Base-by-base conservation (phyloP, 2,888 invertebrate genomes). In the Aleiodes leptofemur region DNA sequence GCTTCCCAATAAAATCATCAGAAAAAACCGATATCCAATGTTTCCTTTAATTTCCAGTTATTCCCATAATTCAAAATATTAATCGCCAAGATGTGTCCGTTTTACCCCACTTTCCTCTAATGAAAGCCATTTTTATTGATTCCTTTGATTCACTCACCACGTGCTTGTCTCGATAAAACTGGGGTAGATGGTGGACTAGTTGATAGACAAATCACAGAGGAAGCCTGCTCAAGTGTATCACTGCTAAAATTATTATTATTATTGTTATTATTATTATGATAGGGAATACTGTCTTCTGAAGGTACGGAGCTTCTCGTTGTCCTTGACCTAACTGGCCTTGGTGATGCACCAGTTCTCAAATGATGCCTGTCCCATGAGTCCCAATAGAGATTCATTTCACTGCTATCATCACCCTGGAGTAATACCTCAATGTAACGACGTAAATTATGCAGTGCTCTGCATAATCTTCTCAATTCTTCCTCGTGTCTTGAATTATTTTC, bases 351-450 rank as follows among this genome's bases (percentile, higher is more conserved):
- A 81, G 89, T 90, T 79, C 88, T 87, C 79, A 90, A 87, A 83
- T 90, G 92, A 86, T 93, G 94, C 69, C 95, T 91, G 90, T 97
- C 97, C 97, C 97, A 98, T 7, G 97, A 97, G 90, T 98, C 97
- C 97, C 98, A 98, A 90, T 96, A 97, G 82, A 98, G 91, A 80
- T 94, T 93, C 86, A 64, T 75, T 80, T 92, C 91, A 78, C 91
- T 91, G 59, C 91, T 93, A 68, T 91, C 91, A 78, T 90, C 90
- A 75, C 92, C 93, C 68, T 91, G 90, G 79, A 92, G 89, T 78
- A 94, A 90, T 61, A 92, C 92, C 85, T 94, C 94, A 85, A 94
- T 96, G 86, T 96, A 98, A 86, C 94, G 93, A 83, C 95, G 93
- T 66, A 98, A 92, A 88, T 97, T 96, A 83, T 95, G 94, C 89